Percentiles rank a stretch among this genome's conserved stretches.
Conservation (phyloP, 2,113 vertebrate species). For the Larimichthys polyactis region DNA sequence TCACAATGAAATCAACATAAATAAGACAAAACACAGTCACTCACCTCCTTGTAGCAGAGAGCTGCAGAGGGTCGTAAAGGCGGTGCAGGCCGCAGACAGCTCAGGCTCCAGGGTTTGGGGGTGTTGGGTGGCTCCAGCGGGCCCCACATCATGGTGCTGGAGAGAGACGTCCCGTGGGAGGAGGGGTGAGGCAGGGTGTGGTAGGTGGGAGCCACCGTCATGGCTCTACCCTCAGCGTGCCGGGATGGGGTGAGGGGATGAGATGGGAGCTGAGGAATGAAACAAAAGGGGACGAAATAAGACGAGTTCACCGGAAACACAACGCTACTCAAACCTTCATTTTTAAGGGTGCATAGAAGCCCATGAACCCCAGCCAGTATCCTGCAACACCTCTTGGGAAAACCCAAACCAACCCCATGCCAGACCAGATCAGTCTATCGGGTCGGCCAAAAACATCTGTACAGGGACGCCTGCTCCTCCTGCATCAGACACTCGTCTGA, state of each 20-base stretch:
- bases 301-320: too few species aligned
- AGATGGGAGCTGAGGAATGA: constrained; percentile 91
- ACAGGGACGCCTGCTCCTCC: too few species aligned
- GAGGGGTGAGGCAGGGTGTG: constrained; percentile 98
- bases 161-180: constrained; percentile 90
- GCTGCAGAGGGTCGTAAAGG: constrained; percentile 95
- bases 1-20: background rate
- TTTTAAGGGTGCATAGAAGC: too few species aligned
- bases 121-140: constrained; percentile 97
- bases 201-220: constrained; percentile 93
- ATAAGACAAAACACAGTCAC: background rate
- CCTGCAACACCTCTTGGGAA: too few species aligned
- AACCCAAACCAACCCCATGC: too few species aligned
- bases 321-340: too few species aligned
- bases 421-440: too few species aligned
- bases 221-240: constrained; percentile 92
- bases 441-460: too few species aligned
- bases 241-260: constrained; percentile 95
- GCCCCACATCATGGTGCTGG: constrained; percentile 96
- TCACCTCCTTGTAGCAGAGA: constrained; percentile 98
- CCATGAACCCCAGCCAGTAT: too few species aligned
- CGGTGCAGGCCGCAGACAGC: constrained; percentile 95
- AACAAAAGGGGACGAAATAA: background rate
- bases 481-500: background rate
- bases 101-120: constrained; percentile 98